Evolutionary conservation across 2,888 invertebrate genomes (phyloP).

Genomic region (Dasypolia templi): DNA sequence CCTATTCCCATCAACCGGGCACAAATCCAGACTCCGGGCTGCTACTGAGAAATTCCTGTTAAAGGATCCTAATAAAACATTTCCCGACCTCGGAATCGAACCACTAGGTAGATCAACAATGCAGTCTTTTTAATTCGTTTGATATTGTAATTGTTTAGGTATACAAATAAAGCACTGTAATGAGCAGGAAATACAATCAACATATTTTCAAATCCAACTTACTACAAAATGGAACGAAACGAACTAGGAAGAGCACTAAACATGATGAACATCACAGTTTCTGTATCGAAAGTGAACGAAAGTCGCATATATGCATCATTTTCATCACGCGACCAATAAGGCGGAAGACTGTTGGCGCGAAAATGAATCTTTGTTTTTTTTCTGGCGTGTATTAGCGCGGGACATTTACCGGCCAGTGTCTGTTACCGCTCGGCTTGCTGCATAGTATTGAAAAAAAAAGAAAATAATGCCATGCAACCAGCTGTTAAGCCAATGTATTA

Average conservation of each 20-base stretch:
- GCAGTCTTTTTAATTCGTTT: background rate
- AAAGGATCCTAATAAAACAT: background rate
- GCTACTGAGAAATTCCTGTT: too few species aligned
- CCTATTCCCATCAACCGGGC: background rate
- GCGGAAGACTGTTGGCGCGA: slow-evolving; percentile 87
- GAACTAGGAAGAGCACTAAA: slow-evolving; percentile 74
- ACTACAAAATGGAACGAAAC: slow-evolving; percentile 64
- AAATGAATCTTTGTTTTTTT: slow-evolving; percentile 89
- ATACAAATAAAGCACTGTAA: too few species aligned
- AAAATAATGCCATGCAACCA: slow-evolving; percentile 69
- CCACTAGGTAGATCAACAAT: background rate
- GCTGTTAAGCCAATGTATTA: slow-evolving; percentile 59
- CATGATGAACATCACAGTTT: slow-evolving; percentile 77
- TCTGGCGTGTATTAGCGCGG: slow-evolving; percentile 78
- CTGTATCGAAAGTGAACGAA: slow-evolving; percentile 88
- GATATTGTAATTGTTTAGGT: background rate
- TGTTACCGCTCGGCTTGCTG: slow-evolving; percentile 65
- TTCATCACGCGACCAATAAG: slow-evolving; percentile 88
- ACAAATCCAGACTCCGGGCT: background rate
- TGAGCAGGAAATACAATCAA: slow-evolving; percentile 53
- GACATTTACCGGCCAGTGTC: slow-evolving; percentile 86
- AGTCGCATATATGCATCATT: slow-evolving; percentile 87
- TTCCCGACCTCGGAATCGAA: too few species aligned
- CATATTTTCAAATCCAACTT: slow-evolving; percentile 51
- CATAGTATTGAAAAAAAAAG: slow-evolving; percentile 63